A percentile compares a stretch with the other conserved stretches of the same genome.
Conservation (phyloP, 2,797 vertebrate species). For the Leontocebus nigricollis region DNA sequence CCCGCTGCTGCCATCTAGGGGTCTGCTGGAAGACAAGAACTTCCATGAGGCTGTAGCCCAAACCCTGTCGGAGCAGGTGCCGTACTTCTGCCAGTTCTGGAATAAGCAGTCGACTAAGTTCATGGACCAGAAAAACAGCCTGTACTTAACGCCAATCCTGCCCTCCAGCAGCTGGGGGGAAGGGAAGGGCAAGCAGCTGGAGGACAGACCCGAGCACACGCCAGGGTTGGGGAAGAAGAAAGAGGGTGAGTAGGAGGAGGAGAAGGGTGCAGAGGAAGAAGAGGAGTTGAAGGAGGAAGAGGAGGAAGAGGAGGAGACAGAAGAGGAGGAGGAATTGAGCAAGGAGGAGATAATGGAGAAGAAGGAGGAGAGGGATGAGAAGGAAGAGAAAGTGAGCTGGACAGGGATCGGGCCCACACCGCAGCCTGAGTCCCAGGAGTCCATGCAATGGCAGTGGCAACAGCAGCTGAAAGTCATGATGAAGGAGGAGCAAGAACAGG, state of each 20-base stretch:
- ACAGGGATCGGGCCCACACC: accelerated
- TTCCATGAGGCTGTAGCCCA: slow-evolving; percentile 85
- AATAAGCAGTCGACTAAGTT: slow-evolving; percentile 49
- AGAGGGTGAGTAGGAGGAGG: neutral
- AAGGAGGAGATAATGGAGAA: neutral
- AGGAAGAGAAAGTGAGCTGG: neutral
- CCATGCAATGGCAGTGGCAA: neutral
- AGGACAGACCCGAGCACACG: neutral
- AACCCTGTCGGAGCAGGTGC: slow-evolving; percentile 83
- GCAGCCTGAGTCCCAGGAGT: neutral
- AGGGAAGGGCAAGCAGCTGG: neutral
- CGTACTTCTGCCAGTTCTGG: slow-evolving; percentile 87
- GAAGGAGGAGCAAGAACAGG: slow-evolving; percentile 57
- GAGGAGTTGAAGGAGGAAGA: slow-evolving; percentile 2
- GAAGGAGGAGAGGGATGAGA: neutral
- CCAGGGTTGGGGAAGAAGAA: neutral
- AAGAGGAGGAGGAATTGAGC: neutral
- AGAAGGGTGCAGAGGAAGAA: neutral
- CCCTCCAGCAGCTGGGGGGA: neutral
- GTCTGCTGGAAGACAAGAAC: slow-evolving; percentile 87
- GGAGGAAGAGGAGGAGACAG: slow-evolving; percentile 12
- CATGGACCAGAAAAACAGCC: neutral
- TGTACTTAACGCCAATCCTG: neutral
- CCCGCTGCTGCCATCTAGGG: slow-evolving; percentile 80
- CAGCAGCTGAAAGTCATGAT: slow-evolving; percentile 56